Evolutionary conservation across 1,140 invertebrate species (phyloP).

Genomic region (Acromyrmex heyeri): DNA sequence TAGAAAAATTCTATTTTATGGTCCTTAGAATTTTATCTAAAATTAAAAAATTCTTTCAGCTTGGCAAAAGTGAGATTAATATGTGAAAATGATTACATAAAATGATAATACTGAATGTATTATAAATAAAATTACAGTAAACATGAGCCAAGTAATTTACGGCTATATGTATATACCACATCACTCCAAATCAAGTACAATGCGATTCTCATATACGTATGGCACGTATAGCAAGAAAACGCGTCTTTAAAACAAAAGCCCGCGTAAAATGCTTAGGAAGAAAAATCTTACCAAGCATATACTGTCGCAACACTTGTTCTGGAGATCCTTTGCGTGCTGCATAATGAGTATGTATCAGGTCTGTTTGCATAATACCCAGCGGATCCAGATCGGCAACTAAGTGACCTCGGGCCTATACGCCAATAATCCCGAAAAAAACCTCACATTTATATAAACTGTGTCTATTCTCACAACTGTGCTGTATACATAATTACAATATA

Average conservation of each 20-base stretch:
- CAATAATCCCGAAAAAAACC: constrained; percentile 79
- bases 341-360: constrained; percentile 88
- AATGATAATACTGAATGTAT: constrained; percentile 47
- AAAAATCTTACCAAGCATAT: constrained; percentile 89
- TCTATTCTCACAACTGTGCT: constrained; percentile 49
- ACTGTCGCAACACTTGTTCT: constrained; percentile 89
- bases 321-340: constrained; percentile 88
- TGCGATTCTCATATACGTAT: constrained; percentile 38
- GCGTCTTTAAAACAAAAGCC: constrained; percentile 52
- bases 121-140: constrained; percentile 15
- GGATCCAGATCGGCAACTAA: constrained; percentile 98
- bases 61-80: constrained; percentile 53
- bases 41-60: not conserved
- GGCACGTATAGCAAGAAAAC: constrained; percentile 44
- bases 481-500: constrained; percentile 25
- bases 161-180: constrained; percentile 9
- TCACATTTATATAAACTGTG: constrained; percentile 77
- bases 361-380: constrained; percentile 92
- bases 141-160: not conserved
- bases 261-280: constrained; percentile 75
- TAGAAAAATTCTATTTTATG: not conserved
- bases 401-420: constrained; percentile 96
- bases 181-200: constrained; percentile 32
- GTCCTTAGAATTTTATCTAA: not conserved
- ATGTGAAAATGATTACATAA: constrained; percentile 56